A percentile compares a stretch with the other conserved stretches of the same genome.
These are phyloP conservation scores for Pachypanchax playfairii DNA, from an alignment of 2,113 vertebrate species.

Conservation along the genomic window DNA sequence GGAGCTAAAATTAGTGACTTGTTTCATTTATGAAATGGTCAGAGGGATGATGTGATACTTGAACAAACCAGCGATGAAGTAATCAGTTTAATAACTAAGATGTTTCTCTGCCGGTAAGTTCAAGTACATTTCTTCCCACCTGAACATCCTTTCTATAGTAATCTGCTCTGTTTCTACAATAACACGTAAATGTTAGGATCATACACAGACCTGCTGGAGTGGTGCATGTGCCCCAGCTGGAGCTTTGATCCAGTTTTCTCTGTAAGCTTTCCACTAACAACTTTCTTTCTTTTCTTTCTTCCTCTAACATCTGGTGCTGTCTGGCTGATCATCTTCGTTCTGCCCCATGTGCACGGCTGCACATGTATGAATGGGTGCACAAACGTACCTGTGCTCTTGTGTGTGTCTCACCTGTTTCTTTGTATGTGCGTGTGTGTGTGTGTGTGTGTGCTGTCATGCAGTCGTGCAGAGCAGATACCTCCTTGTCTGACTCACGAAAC, in stretches of 20 bases:
- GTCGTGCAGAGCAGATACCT: conserved; percentile 97
- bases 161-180: neutral
- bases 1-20: too few species aligned
- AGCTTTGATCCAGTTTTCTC: conserved; percentile 49
- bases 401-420: conserved; percentile 2
- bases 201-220: conserved; percentile 5
- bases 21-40: too few species aligned
- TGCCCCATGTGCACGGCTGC: conserved; percentile 52
- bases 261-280: conserved; percentile 67
- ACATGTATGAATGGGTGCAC: conserved; percentile 30
- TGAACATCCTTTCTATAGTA: neutral
- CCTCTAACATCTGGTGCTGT: conserved; percentile 65
- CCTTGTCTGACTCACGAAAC: conserved; percentile 99
- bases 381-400: neutral
- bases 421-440: conserved; percentile 7
- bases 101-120: too few species aligned
- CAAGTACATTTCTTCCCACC: neutral
- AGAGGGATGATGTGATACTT: too few species aligned
- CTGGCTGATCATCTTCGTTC: conserved; percentile 63
- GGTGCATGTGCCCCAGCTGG: conserved; percentile 45
- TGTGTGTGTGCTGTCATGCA: conserved; percentile 81
- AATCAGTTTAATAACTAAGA: too few species aligned
- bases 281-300: conserved; percentile 50
- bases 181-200: neutral
- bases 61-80: too few species aligned